A percentile compares a stretch with the other conserved stretches of the same genome.
These are phyloP conservation scores for Gambusia holbrooki DNA, from an alignment of 2,113 vertebrate genomes.

Conservation along the genomic window DNA sequence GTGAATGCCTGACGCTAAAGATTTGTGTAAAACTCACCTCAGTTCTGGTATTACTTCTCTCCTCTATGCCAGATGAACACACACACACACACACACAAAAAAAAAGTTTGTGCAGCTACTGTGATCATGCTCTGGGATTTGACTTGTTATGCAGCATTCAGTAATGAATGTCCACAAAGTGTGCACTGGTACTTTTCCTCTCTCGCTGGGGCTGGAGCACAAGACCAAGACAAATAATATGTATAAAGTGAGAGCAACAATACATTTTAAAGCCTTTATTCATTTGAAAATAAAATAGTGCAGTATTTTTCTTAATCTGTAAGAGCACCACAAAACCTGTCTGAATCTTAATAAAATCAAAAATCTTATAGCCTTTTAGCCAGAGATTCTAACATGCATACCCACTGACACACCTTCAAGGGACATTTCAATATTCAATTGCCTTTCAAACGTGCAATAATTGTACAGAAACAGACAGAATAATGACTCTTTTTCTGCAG, in stretches of 20 bases:
- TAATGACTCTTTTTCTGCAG: conserved; percentile 44
- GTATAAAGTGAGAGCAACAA: neutral
- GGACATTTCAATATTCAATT: conserved; percentile 7
- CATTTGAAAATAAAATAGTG: conserved; percentile 15
- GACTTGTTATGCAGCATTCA: conserved; percentile 40
- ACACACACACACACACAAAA: neutral
- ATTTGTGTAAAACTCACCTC: conserved; percentile 63
- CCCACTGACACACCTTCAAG: conserved; percentile 1
- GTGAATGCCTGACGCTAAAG: conserved; percentile 56
- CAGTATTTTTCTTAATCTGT: neutral
- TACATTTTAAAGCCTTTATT: neutral
- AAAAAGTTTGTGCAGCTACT: conserved; percentile 14
- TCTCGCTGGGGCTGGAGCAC: conserved; percentile 24
- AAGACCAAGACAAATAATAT: conserved; percentile 33
- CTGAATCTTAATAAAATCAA: neutral
- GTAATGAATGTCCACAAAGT: conserved; percentile 29
- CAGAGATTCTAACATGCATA: neutral
- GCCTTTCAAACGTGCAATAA: conserved; percentile 19
- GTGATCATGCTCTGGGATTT: conserved; percentile 26
- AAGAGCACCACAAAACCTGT: neutral
- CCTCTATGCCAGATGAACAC: conserved; percentile 25
- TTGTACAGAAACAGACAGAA: conserved; percentile 22
- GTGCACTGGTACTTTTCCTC: conserved; percentile 20
- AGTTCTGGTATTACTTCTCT: conserved; percentile 40
- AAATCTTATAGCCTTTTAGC: neutral